Conservation (phyloP, 2,113 vertebrate genomes). For the Perca schrenkii region DNA sequence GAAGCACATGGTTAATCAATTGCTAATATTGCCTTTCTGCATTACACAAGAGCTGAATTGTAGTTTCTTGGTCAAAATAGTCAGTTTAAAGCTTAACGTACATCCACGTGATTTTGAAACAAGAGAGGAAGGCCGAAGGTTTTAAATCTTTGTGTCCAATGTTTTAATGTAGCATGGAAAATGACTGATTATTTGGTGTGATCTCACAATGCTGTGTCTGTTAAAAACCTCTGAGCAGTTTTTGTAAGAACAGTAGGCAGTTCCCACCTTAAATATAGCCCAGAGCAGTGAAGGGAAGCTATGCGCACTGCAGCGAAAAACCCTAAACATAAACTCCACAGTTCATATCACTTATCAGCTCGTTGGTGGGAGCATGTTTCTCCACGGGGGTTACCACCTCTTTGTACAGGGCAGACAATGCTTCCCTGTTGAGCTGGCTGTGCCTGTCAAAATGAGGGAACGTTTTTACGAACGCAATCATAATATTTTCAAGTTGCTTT, state of each 20-base stretch:
- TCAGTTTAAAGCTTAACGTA: conserved; percentile 3
- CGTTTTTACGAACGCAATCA: conserved; percentile 68
- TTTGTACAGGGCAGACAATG: conserved; percentile 44
- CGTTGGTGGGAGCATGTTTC: conserved; percentile 54
- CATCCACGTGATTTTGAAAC: neutral
- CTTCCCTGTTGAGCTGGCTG: conserved; percentile 47
- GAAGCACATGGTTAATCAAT: conserved; percentile 28
- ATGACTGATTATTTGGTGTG: neutral
- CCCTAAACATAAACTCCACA: conserved; percentile 67
- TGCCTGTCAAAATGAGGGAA: conserved; percentile 72
- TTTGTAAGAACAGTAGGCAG: neutral
- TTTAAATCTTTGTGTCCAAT: neutral
- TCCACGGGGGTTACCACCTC: conserved; percentile 34
- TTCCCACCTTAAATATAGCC: conserved; percentile 13
- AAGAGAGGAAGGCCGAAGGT: neutral
- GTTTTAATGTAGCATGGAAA: neutral
- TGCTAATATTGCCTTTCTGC: conserved; percentile 7
- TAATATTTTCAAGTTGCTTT: conserved; percentile 66
- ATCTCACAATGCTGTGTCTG: conserved; percentile 29
- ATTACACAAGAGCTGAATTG: neutral
- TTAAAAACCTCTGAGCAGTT: neutral
- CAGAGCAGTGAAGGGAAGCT: conserved; percentile 33
- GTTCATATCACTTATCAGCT: conserved; percentile 75
- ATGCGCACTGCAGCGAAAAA: conserved; percentile 10
- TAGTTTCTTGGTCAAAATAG: neutral